These are phyloP conservation scores for Zapus hudsonius DNA, from an alignment of 2,113 vertebrate genomes.

Conservation along the genomic window DNA sequence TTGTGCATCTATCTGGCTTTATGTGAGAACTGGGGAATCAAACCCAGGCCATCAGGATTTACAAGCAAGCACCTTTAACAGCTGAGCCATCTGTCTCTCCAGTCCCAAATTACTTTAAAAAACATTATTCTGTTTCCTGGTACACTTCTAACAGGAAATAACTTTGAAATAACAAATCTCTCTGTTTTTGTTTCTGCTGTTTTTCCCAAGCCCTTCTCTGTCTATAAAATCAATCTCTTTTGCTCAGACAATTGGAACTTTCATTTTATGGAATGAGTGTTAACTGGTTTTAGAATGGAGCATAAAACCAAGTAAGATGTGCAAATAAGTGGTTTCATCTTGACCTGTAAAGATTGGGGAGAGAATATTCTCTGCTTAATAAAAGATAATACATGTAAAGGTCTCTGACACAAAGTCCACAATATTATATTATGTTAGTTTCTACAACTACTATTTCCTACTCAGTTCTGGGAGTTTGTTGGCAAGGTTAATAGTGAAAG, in stretches of 20 bases:
- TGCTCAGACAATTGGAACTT: neutral
- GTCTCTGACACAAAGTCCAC: neutral
- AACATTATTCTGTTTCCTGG: neutral
- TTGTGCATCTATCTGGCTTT: no score
- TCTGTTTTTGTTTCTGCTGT: neutral
- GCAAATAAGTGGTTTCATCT: neutral
- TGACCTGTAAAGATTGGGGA: neutral
- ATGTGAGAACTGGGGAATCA: no score
- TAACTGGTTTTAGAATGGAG: neutral
- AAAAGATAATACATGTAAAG: neutral
- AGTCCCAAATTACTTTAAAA: no score
- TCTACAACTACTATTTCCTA: neutral
- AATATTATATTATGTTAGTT: neutral
- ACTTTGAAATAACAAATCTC: neutral
- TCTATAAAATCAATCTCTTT: neutral
- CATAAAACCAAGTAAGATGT: neutral
- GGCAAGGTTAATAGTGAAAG: neutral
- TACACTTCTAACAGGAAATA: neutral
- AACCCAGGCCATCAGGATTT: no score
- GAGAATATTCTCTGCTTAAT: neutral
- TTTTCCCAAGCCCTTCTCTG: neutral
- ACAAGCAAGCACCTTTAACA: no score
- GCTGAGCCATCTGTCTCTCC: no score
- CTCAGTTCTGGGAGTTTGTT: neutral
- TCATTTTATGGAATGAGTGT: neutral